Conservation (phyloP, 2,113 vertebrate species). For the Xiphophorus maculatus region DNA sequence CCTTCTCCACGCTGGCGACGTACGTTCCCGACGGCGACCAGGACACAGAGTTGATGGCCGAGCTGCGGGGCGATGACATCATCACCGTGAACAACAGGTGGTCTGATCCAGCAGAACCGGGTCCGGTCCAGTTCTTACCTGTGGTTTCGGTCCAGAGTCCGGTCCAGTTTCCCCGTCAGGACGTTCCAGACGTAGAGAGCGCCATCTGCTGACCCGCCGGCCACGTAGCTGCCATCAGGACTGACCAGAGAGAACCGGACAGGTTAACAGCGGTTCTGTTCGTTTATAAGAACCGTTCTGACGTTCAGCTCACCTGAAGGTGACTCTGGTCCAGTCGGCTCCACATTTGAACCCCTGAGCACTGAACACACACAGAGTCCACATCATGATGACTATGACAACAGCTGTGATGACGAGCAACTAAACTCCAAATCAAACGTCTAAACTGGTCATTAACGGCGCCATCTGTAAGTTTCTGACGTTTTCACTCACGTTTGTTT, state of each 20-base stretch:
- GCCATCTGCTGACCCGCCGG: conserved; percentile 92
- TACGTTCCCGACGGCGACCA: conserved; percentile 91
- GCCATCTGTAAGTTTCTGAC: too few relatives aligned
- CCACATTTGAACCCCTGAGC: conserved; percentile 96
- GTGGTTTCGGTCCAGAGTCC: conserved; percentile 88
- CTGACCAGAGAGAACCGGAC: conserved; percentile 65
- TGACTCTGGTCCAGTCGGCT: conserved; percentile 95
- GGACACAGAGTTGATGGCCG: conserved; percentile 90
- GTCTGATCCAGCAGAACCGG: neutral
- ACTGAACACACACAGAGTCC: conserved; percentile 64
- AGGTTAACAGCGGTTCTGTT: neutral
- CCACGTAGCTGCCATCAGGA: conserved; percentile 90
- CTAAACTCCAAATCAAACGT: too few relatives aligned
- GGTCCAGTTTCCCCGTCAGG: conserved; percentile 90
- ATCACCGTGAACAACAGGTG: neutral
- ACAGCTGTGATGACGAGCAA: neutral
- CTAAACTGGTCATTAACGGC: too few relatives aligned
- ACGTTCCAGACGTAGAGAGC: conserved; percentile 92
- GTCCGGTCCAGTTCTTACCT: conserved; percentile 74
- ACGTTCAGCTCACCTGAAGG: conserved; percentile 86
- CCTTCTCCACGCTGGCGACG: conserved; percentile 94
- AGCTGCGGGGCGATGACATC: conserved; percentile 74
- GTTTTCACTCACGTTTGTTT: too few relatives aligned
- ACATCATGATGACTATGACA: neutral
- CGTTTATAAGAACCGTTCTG: neutral